Evolutionary conservation across 2,888 invertebrate species (phyloP).

Genomic region (Entomobrya multifasciata): DNA sequence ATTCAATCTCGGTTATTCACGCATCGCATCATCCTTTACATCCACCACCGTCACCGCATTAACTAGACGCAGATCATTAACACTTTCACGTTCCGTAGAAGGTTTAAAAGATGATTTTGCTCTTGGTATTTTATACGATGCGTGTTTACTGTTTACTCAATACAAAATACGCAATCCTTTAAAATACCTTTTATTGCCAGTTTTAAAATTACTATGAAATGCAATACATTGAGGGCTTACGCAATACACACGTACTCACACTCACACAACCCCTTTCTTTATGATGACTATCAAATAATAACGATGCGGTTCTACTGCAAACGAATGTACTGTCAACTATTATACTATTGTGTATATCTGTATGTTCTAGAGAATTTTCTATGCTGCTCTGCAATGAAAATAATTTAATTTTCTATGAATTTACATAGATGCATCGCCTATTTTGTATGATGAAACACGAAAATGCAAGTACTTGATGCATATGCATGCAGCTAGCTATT

Average conservation of each 20-base stretch:
- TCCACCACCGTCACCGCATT: background rate
- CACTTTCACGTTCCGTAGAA: conserved; percentile 59
- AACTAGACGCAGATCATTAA: conserved; percentile 56
- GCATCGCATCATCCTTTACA: conserved; percentile 42
- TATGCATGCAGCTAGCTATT: background rate
- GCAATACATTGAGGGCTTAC: background rate
- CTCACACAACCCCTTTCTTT: conserved; percentile 10
- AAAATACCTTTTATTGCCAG: conserved; percentile 28
- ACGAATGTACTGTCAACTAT: no score
- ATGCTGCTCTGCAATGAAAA: background rate
- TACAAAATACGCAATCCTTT: conserved; percentile 19
- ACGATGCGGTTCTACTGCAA: conserved; percentile 24
- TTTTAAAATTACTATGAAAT: conserved; percentile 22
- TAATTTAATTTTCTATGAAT: conserved; percentile 5
- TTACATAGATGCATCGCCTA: no score
- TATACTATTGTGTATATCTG: no score
- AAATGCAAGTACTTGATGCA: background rate
- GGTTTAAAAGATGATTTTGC: conserved; percentile 15
- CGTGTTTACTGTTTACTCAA: background rate
- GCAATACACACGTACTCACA: no score
- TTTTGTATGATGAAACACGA: background rate
- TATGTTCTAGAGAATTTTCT: no score
- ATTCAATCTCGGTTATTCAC: conserved; percentile 53
- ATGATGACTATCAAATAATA: conserved; percentile 4
- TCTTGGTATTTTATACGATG: background rate